Evolutionary conservation across 2,797 vertebrate species (phyloP).

Genomic region (Melanitta fusca): DNA sequence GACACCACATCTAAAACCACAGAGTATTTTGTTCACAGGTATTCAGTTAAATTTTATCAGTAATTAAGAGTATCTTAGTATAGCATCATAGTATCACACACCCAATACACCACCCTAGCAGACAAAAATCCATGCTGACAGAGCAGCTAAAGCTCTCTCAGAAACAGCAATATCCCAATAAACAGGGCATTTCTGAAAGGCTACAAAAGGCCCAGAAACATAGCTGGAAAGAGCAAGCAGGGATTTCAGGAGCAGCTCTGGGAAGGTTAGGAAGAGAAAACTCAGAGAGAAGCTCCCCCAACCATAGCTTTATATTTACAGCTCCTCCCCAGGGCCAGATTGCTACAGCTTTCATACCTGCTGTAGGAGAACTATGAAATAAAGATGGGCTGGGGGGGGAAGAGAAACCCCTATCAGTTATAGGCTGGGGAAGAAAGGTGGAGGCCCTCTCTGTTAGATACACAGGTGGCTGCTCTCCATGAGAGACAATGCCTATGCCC

Average conservation of each 20-base stretch:
- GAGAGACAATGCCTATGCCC: not conserved
- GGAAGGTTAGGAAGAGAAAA: fast-evolving
- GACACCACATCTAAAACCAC: not conserved
- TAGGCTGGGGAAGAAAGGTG: fast-evolving
- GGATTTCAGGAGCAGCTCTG: not conserved
- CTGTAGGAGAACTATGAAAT: fast-evolving
- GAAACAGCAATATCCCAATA: not conserved
- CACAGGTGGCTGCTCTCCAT: not conserved
- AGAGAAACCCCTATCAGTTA: not conserved
- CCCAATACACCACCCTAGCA: not conserved
- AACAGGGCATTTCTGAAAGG: not conserved
- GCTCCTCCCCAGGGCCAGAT: not conserved
- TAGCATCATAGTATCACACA: not conserved
- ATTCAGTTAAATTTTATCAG: not conserved
- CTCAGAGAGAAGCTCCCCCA: fast-evolving
- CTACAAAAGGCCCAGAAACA: not conserved
- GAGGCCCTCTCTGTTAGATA: fast-evolving
- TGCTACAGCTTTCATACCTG: fast-evolving
- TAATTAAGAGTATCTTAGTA: not conserved
- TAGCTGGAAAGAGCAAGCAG: not conserved
- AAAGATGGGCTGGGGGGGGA: not conserved
- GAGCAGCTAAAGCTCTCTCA: not conserved
- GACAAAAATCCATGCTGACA: not conserved
- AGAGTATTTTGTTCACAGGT: fast-evolving
- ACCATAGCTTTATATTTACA: fast-evolving